Evolutionary conservation across 1,140 invertebrate species (phyloP), one percentile per base, ranked within the genome.

Genomic region (Pectinophora gossypiella): DNA sequence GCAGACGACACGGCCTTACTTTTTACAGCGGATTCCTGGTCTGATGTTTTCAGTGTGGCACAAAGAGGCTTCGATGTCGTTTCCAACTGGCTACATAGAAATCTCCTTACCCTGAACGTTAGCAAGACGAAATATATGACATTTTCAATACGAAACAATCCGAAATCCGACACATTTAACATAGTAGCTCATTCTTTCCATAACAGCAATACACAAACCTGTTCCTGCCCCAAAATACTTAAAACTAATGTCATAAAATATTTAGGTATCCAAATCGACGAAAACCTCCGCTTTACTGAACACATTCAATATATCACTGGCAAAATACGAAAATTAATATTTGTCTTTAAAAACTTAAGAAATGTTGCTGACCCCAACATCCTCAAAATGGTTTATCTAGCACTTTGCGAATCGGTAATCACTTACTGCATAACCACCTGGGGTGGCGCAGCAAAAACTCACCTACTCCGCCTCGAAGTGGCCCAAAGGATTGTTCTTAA

Each of bases 1-100:
- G 51, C 43, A 1, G 51, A 53, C 21, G 51, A 53, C 16, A 53
- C 51, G 16, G 51, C 44, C 10, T 16, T 53, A 0, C 7, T 53
- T 2, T 53, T 53, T 15, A 12, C 15, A 3, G 43, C 19, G 7
- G 9, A 40, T 10, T 38, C 27, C 0, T 53, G 51, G 44, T 32
- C 27, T 2, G 27, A 53, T 10, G 19, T 10, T 21, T 18, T 18
- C 10, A 18, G 21, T 13, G 7, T 13, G 1, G 35, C 51, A 1
- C 43, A 53, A 38, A 46, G 1, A 0, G 43, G 51, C 2, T 19
- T 53, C 0, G 15, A 46, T 36, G 22, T 15, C 3, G 44, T 53
- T 3, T 12, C 16, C 15, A 2, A 7, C 19, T 53, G 51, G 51
- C 51, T 53, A 0, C 10, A n/a, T 1, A 21, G 9, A 0, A 53